Evolutionary conservation across 2,113 vertebrate species (phyloP), one percentile per base, ranked within the genome.

Genomic region (Plectropomus leopardus): DNA sequence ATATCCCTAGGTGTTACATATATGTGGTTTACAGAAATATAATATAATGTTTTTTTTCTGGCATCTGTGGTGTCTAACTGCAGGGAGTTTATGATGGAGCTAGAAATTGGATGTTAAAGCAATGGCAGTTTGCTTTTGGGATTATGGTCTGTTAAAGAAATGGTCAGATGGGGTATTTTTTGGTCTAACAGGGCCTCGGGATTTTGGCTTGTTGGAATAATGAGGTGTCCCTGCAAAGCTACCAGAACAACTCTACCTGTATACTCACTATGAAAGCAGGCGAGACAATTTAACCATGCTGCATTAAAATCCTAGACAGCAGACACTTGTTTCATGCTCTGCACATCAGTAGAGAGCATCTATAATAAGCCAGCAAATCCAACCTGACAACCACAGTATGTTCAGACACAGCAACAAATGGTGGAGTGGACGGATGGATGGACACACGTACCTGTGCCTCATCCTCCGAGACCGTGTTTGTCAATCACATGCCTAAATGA

Each of bases 331-430:
- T 71, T 83, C 40, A 73, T 57, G 65, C 45, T 60, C 30, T 40
- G 47, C 32, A 51, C 42, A 78, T 63, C 36, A 72, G 26, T 36
- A 7, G 13, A 71, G 51, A 57, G 21, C 34, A 60, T 66, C 42
- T 14, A 54, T 72, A 70, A 72, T 15, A 71, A 72, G 19, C 10
- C 36, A 45, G 30, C 50, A 76, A 47, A 72, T 42, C 42, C 47
- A 34, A 34, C 30, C n/a, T 69, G 57, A 80, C 60, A 82, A 72
- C 53, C 73, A 24, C 50, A 34, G 32, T 28, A 66, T 74, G 68
- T 67, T 82, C 50, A 72, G 3, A 76, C 50, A 67, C n/a, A 40
- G 67, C 16, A 65, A 78, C 63, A 76, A 75, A 66, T 66, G 26
- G 53, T 24, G 10, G 36, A 47, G 30, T 30, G 36, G 76, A 74